These are phyloP conservation scores for Panopea generosa DNA, from an alignment of 2,888 invertebrate species.

Conservation along the genomic window DNA sequence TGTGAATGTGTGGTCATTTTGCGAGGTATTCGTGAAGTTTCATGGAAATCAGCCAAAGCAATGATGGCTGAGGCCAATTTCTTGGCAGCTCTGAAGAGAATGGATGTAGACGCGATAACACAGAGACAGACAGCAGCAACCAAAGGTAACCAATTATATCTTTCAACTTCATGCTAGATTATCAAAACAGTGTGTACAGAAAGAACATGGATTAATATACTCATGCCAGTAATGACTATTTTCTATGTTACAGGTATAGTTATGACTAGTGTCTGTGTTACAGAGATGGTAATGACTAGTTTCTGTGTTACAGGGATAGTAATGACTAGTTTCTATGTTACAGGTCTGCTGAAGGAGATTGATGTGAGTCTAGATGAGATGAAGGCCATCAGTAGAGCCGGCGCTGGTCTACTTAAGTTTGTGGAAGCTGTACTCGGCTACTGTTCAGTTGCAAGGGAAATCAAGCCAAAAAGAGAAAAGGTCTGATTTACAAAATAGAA, in stretches of 20 bases:
- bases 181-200: too few species aligned
- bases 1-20: conserved; percentile 96
- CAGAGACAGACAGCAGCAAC: conserved; percentile 82
- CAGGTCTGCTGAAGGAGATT: conserved; percentile 84
- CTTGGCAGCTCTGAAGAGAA: conserved; percentile 91
- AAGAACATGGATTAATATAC: too few species aligned
- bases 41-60: conserved; percentile 95
- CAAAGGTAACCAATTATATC: too few species aligned
- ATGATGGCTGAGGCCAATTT: conserved; percentile 97
- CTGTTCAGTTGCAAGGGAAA: conserved; percentile 94
- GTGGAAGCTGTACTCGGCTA: conserved; percentile 95
- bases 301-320: too few species aligned
- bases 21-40: conserved; percentile 92
- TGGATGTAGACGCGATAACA: conserved; percentile 89
- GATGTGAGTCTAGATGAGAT: conserved; percentile 90
- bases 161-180: too few species aligned
- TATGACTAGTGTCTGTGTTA: too few species aligned
- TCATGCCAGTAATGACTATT: too few species aligned
- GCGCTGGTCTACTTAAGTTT: conserved; percentile 93
- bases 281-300: too few species aligned
- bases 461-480: conserved; percentile 88
- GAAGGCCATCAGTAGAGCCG: conserved; percentile 93
- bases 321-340: conserved; percentile 5
- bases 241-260: too few species aligned
- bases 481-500: too few species aligned